Evolutionary conservation across 2,797 vertebrate species (phyloP), one percentile per base, ranked within the genome.

Genomic region (Danio tinwini): DNA sequence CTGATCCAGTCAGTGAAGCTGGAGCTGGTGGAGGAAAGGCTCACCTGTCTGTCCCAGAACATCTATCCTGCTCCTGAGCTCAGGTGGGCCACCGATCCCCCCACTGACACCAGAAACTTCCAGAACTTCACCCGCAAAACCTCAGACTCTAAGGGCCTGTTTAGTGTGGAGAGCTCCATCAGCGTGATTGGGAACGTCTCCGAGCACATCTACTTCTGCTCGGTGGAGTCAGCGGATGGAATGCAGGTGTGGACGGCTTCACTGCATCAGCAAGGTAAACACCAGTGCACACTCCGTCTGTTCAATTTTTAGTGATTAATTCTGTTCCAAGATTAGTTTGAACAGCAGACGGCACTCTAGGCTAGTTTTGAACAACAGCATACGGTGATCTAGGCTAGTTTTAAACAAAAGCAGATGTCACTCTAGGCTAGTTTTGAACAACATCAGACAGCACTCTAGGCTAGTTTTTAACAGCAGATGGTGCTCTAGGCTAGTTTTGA

Each of bases 61-160:
- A 88, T 94, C 86, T 94, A 94, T 82, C 94, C 94, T 1, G 44
- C 86, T 50, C 94, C 94, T 65, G 88, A 90, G 62, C 88, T 94
- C 55, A 83, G 76, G 0, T 94, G 94, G 93, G 81, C 85, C 74
- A 93, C 91, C 6, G 88, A 91, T 2, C 94, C 93, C 5, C 82
- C 89, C 0, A 86, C 86, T 6, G 83, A 86, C 37, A 85, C 49
- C 39, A 78, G 80, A 53, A 83, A 76, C 76, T 61, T 90, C 0
- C 80, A 89, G 74, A 93, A 92, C 58, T 77, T 84, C 76, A 91
- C 91, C 65, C 80, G 83, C 13, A 93, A 87, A 86, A 92, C 86
- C n/a, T 87, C 90, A 1, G 93, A 94, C 80, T 86, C 90, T 82
- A 92, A 91, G 74, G 92, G 93, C 65, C 89, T 94, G 72, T 91